Evolutionary conservation across 2,888 invertebrate genomes (phyloP), one percentile per base, ranked within the genome.

Genomic region (Cryptus armator): DNA sequence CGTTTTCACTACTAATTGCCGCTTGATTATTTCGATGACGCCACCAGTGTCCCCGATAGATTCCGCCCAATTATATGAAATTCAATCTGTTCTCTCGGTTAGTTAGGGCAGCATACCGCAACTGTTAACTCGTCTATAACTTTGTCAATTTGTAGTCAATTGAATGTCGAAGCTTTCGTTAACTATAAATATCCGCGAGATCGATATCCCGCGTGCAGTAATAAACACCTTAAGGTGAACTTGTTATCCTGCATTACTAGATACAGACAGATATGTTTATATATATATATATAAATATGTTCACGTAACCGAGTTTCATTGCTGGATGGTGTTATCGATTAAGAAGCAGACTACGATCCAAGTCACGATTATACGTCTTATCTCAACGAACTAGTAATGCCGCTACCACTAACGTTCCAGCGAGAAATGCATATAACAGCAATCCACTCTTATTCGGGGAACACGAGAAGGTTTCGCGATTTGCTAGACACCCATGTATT

Each of bases 301-400:
- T 64, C 53, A 16, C 59, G 72, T 68, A 81, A 72, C 46, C n/a
- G 43, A 79, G 79, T n/a, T 71, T 53, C 81, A 86, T 81, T 84
- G 77, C 84, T 77, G 83, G 84, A 87, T 87, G 85, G 86, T 84
- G 85, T 84, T 86, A 83, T 87, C 85, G 86, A 87, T 87, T 83
- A 84, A 75, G 78, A 74, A 76, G 53, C 78, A 71, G 53, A 71
- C 56, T 53, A 59, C 83, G 72, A 80, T 87, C 66, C 37, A 72
- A 46, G 68, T 79, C n/a, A 37, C 70, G 84, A 87, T 84, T 86
- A 84, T 79, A 81, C 32, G 83, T 78, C 74, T 56, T 81, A 71
- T 66, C 70, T 68, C 81, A 32, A 29, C 66, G 64, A 72, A 70
- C 43, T 66, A 51, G 70, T 76, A 64, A 32, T 14, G 16, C 72